Conservation (phyloP, 2,113 vertebrate genomes). For the Siphamia tubifer region DNA sequence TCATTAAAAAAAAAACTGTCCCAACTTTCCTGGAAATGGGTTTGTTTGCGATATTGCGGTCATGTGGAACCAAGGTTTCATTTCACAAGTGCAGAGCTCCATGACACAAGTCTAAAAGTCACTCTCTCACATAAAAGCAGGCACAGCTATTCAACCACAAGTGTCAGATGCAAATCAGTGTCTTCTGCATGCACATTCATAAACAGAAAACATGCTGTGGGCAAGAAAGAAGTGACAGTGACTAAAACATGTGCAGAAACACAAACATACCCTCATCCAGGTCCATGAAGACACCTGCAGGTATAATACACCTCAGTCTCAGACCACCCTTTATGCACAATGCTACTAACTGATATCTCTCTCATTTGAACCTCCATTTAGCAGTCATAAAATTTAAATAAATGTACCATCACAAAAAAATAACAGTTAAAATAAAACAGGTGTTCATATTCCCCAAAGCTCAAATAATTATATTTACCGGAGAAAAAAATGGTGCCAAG, state of each 20-base stretch:
- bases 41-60: no score
- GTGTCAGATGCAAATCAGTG: not conserved
- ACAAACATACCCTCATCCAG: conserved; percentile 78
- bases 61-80: not conserved
- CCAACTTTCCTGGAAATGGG: no score
- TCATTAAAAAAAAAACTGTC: no score
- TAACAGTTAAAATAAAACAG: not conserved
- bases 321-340: not conserved
- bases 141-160: not conserved
- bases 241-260: not conserved
- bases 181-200: conserved; percentile 12
- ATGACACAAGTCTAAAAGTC: not conserved
- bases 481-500: conserved; percentile 84
- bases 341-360: not conserved
- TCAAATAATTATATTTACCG: conserved; percentile 57
- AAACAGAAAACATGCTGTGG: not conserved
- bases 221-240: not conserved
- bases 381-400: not conserved
- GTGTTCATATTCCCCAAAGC: not conserved
- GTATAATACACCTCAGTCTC: conserved; percentile 71
- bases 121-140: not conserved
- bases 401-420: not conserved
- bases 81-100: not conserved
- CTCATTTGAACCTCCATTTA: not conserved
- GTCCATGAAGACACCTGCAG: conserved; percentile 83